These are phyloP conservation scores for Brachionus manjavacas DNA, from an alignment of 1,140 invertebrate genomes.

Conservation along the genomic window DNA sequence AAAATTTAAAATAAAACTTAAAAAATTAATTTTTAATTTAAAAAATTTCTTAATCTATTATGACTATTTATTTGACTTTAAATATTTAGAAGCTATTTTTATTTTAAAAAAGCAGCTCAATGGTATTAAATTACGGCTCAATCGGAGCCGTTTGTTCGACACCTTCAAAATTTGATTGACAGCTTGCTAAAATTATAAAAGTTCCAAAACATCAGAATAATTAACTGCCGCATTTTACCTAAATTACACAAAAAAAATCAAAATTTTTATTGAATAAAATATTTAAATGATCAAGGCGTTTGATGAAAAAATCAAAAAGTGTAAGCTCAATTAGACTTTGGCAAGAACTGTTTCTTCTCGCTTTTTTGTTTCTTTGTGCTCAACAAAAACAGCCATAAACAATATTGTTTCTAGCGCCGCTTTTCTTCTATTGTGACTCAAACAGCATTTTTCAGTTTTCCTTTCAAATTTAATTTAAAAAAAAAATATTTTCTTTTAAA, in stretches of 20 bases:
- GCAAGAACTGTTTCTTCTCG: background rate
- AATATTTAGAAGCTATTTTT: too few relatives aligned
- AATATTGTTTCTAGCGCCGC: background rate
- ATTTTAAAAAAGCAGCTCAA: too few relatives aligned
- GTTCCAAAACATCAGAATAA: background rate
- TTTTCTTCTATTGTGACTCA: background rate
- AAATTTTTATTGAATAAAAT: background rate
- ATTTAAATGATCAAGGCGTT: background rate
- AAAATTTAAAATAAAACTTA: background rate
- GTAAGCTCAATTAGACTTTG: background rate
- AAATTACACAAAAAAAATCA: background rate
- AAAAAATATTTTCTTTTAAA: background rate
- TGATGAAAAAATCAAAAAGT: background rate
- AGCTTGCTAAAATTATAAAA: background rate
- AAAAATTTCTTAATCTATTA: too few relatives aligned
- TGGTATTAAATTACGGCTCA: too few relatives aligned
- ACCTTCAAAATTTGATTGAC: background rate
- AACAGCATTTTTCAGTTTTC: background rate
- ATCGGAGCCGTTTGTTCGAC: background rate
- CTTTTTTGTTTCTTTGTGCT: too few relatives aligned
- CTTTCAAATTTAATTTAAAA: background rate
- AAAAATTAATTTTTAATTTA: too few relatives aligned
- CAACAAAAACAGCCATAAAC: background rate
- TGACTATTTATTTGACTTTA: too few relatives aligned
- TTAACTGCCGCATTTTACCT: constrained; percentile 12